phyloP scores from a whole-genome alignment of 2,113 vertebrate genomes.

The Gopherus evgoodei region DNA sequence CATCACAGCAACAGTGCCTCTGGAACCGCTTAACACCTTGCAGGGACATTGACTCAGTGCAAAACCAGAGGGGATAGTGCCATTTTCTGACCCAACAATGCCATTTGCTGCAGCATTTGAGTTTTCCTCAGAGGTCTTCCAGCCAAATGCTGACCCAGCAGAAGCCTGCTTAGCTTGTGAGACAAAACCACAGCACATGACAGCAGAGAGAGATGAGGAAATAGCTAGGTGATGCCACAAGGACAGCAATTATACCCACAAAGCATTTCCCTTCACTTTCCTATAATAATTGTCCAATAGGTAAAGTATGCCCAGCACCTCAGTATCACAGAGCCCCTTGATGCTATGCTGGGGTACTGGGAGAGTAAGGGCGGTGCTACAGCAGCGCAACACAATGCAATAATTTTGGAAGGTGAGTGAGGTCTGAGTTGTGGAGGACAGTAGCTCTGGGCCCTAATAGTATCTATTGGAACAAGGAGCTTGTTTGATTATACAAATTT shows the following conservation, averaged over 20 bases:
- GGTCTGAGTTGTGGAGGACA: rapidly evolving
- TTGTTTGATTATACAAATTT: neutral
- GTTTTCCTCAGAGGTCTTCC: rapidly evolving
- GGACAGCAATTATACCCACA: neutral
- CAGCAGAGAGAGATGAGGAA: rapidly evolving
- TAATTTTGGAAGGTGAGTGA: neutral
- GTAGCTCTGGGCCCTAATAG: rapidly evolving
- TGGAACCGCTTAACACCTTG: neutral
- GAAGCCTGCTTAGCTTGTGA: neutral
- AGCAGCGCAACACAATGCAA: rapidly evolving
- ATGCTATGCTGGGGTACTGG: neutral
- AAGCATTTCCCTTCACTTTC: neutral
- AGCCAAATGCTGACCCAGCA: neutral
- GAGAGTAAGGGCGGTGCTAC: neutral
- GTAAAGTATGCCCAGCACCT: rapidly evolving
- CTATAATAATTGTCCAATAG: neutral
- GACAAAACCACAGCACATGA: neutral
- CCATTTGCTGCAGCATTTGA: rapidly evolving
- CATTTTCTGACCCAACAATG: neutral
- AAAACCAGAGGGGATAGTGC: neutral
- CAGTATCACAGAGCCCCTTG: neutral
- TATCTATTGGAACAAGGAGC: neutral
- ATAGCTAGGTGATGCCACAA: rapidly evolving
- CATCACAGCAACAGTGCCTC: neutral
- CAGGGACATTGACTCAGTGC: neutral